Conservation (phyloP, 2,113 vertebrate genomes). For the Callorhinus ursinus region DNA sequence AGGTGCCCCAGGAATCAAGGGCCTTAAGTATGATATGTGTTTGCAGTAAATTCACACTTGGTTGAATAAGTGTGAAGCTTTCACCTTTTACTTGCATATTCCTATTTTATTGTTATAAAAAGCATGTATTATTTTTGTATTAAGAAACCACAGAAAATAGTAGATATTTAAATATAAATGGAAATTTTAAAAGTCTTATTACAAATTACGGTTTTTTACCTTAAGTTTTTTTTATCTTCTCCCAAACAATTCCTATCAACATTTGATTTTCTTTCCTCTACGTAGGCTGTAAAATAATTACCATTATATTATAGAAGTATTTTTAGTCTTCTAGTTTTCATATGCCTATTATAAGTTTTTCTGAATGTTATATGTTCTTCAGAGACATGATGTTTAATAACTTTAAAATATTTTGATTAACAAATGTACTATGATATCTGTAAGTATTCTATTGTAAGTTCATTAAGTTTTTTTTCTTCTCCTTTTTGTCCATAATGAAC, state of each 20-base stretch:
- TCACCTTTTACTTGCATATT: not conserved
- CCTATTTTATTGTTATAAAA: not conserved
- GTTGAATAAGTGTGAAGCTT: not conserved
- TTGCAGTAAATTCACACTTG: not conserved
- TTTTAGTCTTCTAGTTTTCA: not conserved
- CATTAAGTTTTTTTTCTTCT: not conserved
- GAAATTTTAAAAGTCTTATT: not conserved
- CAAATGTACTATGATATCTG: not conserved
- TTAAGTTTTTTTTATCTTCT: not conserved
- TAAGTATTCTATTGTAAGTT: not conserved
- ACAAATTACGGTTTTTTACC: not conserved
- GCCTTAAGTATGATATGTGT: not conserved
- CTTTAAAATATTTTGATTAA: not conserved
- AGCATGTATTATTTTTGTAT: not conserved
- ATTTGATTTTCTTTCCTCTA: not conserved
- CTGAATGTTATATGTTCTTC: not conserved
- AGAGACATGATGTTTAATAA: not conserved
- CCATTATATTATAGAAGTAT: not conserved
- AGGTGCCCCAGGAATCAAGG: not conserved
- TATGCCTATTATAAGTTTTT: not conserved
- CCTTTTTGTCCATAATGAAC: not conserved
- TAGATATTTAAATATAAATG: not conserved
- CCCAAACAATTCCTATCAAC: not conserved
- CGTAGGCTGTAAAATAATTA: not conserved
- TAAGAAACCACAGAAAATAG: not conserved